These are phyloP conservation scores for Exephanes ischioxanthus DNA, from an alignment of 2,888 invertebrate genomes.

Conservation along the genomic window DNA sequence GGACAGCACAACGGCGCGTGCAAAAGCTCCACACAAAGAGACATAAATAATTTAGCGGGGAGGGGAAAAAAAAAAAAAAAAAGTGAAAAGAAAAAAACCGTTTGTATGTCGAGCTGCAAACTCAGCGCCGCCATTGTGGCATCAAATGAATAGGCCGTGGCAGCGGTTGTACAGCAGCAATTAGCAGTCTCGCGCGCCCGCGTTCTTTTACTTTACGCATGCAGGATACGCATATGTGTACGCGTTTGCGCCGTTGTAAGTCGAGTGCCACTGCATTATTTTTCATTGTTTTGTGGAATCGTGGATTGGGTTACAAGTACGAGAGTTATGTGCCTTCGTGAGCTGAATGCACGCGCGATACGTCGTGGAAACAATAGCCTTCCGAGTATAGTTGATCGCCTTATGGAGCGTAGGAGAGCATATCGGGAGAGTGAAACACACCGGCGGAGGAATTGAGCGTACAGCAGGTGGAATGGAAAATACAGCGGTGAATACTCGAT, in stretches of 20 bases:
- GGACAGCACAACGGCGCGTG: conserved; percentile 13
- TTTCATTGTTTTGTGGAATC: conserved; percentile 42
- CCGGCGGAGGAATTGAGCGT: neutral
- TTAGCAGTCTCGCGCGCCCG: conserved; percentile 52
- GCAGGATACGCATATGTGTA: neutral
- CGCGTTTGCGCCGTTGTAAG: neutral
- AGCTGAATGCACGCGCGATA: conserved; percentile 24
- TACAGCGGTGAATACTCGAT: conserved; percentile 12
- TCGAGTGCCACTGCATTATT: conserved; percentile 8
- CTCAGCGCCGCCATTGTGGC: conserved; percentile 9
- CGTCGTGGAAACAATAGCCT: conserved; percentile 35
- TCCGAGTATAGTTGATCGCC: conserved; percentile 8
- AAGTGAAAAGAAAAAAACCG: conserved; percentile 22
- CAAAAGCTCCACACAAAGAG: conserved; percentile 54
- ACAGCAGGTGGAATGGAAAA: neutral
- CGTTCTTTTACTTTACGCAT: conserved; percentile 20
- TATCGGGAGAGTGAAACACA: neutral
- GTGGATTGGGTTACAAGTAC: neutral
- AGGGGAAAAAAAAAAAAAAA: conserved; percentile 12
- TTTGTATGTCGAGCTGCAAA: conserved; percentile 35
- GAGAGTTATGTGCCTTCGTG: neutral
- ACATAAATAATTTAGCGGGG: conserved; percentile 58
- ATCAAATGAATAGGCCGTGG: conserved; percentile 42
- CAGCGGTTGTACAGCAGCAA: conserved; percentile 48
- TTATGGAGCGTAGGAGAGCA: neutral